Percentiles rank a stretch among this genome's conserved stretches.
These are phyloP conservation scores for Drosophila nigrodunni DNA, from an alignment of 1,140 invertebrate genomes.

Conservation along the genomic window DNA sequence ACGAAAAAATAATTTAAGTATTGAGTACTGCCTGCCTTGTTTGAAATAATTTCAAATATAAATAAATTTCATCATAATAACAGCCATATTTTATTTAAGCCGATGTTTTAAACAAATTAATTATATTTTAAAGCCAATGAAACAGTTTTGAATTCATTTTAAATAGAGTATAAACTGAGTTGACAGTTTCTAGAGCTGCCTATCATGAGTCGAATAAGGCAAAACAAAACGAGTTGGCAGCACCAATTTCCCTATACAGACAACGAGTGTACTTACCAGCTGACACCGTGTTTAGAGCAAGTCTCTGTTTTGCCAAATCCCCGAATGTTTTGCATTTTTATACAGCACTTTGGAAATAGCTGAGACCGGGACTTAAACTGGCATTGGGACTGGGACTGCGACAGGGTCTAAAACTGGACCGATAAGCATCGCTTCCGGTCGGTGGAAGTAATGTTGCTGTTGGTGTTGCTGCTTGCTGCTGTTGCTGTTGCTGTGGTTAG, in stretches of 20 bases:
- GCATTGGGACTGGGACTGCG: neutral
- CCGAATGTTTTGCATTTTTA: constrained; percentile 45
- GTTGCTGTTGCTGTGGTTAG: constrained; percentile 59
- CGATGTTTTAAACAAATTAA: no score
- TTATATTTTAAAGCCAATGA: no score
- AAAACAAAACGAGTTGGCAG: no score
- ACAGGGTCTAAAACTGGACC: constrained; percentile 18
- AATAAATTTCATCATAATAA: no score
- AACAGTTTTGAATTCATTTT: no score
- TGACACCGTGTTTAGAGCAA: constrained; percentile 10
- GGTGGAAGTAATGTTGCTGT: constrained; percentile 47
- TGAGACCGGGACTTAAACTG: constrained; percentile 11
- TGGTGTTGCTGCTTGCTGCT: constrained; percentile 6
- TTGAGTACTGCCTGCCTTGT: no score
- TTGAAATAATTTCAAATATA: no score
- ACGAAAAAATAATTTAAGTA: no score
- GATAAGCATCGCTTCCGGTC: constrained; percentile 81
- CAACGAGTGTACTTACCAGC: constrained; percentile 10
- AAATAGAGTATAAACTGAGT: no score
- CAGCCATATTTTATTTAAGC: no score
- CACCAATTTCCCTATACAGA: neutral
- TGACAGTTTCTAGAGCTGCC: no score
- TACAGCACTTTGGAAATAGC: constrained; percentile 12
- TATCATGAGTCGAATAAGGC: no score
- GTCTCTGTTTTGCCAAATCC: constrained; percentile 71